Evolutionary conservation across 2,797 vertebrate species (phyloP).

Genomic region (Sebastes trivittatus): DNA sequence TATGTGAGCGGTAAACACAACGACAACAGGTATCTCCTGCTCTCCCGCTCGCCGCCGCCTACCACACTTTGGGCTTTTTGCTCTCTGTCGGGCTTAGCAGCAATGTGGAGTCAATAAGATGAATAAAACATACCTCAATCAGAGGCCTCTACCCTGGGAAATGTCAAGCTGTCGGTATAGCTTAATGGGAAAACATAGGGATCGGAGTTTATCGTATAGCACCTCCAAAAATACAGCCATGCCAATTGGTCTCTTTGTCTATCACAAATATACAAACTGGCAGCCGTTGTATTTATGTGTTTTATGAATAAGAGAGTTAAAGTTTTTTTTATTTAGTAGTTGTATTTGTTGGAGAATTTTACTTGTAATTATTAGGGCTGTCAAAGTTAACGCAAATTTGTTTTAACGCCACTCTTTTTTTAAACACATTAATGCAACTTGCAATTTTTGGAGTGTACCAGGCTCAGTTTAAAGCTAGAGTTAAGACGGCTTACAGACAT

Average conservation of each 20-base stretch:
- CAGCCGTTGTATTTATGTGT: background rate
- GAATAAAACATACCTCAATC: slow-evolving; percentile 84
- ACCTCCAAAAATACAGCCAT: slow-evolving; percentile 19
- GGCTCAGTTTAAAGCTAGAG: too few species aligned
- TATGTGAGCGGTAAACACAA: slow-evolving; percentile 64
- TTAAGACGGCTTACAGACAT: too few species aligned
- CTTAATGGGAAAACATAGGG: slow-evolving; percentile 77
- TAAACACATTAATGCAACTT: too few species aligned
- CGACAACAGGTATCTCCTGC: slow-evolving; percentile 59
- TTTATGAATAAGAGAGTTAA: background rate
- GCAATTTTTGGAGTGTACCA: too few species aligned
- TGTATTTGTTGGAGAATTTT: background rate
- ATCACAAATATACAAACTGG: slow-evolving; percentile 18
- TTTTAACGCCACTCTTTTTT: too few species aligned
- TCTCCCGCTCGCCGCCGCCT: slow-evolving; percentile 47
- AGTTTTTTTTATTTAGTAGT: background rate
- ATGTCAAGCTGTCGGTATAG: slow-evolving; percentile 79
- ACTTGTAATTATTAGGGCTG: background rate
- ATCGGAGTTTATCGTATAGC: slow-evolving; percentile 58
- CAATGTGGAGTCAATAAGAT: slow-evolving; percentile 76
- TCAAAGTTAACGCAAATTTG: too few species aligned
- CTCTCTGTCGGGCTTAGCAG: slow-evolving; percentile 62
- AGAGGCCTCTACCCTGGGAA: slow-evolving; percentile 76
- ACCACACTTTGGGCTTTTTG: slow-evolving; percentile 55
- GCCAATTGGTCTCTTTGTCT: slow-evolving; percentile 39